Evolutionary conservation across 1,140 invertebrate species (phyloP), one percentile per base, ranked within the genome.

Genomic region (Ladona fulva): DNA sequence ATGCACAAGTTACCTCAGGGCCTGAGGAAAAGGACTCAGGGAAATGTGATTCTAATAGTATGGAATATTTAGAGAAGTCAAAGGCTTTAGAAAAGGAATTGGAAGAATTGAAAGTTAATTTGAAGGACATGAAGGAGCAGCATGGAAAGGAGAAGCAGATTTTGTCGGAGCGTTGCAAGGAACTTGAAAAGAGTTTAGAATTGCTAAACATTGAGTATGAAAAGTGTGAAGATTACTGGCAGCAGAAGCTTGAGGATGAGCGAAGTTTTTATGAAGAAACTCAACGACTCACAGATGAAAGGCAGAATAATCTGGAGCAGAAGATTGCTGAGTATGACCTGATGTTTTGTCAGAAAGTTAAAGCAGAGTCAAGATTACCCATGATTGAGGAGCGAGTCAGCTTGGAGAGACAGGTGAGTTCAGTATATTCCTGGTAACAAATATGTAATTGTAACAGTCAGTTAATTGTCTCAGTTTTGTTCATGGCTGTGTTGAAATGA

Each of bases 211-310:
- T 87, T 22, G 93, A 95, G 80, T 94, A 93, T 82, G 93, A 95
- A 80, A 89, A 91, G 79, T 93, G 92, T 82, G 94, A 95, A 83
- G 93, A 95, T 82, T 95, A 95, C 84, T 95, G 94, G 93, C 86
- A 90, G 24, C 83, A 83, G 10, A 94, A 94, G 85, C 84, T 95
- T 42, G 89, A 92, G 74, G 93, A 94, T 78, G 94, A 95, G 83
- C 86, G 94, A 52, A 88, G 90, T 79, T 84, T 91, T 73, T 92
- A 90, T 81, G 91, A 92, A 78, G 89, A 92, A 78, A 93, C 95
- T 82, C 92, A 94, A 83, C 88, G 89, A 79, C 88, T 91, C 16
- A 92, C 89, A 77, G 92, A 93, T 82, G 92, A 93, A 81, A 93
- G 93, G 81, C 90, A 95, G 80, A 86, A 88, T 0, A 91, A 93